phyloP scores from a whole-genome alignment of 2,113 vertebrate species.

The Tenrec ecaudatus region DNA sequence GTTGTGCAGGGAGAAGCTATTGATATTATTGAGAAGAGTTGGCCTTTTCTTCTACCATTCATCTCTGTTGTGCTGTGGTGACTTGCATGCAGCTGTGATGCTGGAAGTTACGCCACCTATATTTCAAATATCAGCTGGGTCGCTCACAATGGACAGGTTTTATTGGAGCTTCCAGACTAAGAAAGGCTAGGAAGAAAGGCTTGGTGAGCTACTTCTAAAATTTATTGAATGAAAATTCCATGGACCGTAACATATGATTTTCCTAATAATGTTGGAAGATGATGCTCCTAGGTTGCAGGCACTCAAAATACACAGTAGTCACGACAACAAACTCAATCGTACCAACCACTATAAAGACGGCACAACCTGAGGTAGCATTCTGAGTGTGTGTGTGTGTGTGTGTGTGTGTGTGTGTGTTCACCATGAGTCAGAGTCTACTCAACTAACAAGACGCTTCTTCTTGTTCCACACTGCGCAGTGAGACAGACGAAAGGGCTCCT shows the following conservation, averaged over 20 bases:
- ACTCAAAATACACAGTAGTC: not conserved
- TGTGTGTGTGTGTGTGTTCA: not conserved
- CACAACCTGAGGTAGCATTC: no score
- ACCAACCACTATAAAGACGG: no score
- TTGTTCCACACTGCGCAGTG: not conserved
- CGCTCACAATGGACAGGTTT: not conserved
- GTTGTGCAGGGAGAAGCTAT: not conserved
- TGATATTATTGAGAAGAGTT: not conserved
- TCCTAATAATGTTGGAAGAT: not conserved
- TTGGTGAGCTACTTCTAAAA: not conserved
- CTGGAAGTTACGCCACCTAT: not conserved
- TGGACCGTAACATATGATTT: not conserved
- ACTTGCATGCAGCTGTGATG: not conserved
- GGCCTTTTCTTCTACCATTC: not conserved
- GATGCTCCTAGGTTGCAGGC: not conserved
- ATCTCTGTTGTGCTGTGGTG: no score
- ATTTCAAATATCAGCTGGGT: not conserved
- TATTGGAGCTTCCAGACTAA: not conserved
- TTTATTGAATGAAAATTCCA: not conserved
- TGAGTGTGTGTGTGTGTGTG: no score
- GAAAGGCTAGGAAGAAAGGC: not conserved
- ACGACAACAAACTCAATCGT: not conserved
- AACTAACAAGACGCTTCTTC: not conserved
- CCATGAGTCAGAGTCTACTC: not conserved
- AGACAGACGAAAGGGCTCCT: no score